Base-by-base conservation (phyloP, 1,140 invertebrate species). In the Papilio machaon region DNA sequence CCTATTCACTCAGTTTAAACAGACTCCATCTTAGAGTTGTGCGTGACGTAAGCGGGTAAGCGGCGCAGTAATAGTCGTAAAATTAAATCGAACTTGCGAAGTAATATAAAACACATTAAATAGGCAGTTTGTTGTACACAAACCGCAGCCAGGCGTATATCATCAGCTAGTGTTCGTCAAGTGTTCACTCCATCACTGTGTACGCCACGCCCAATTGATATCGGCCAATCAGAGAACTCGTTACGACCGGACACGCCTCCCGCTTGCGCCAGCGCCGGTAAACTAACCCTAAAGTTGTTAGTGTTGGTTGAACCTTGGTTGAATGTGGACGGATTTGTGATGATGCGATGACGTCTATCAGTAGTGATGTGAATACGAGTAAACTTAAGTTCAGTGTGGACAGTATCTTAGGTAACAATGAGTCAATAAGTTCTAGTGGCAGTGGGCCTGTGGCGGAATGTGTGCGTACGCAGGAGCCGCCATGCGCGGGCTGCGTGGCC, bases 21-120 rank as follows among this genome's bases (percentile, higher is more conserved):
- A 47, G 46, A 75, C 43, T 75, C 73, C 73, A 75, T 75, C 46
- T 75, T 75, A 82, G 82, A 64, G 80, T 83, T 80, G 83, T 77
- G 82, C 82, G 85, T 90, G 90, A 90, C 87, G 88, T 82, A 90
- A 89, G 83, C 83, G 85, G 82, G 88, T 82, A 90, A 89, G 83
- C 83, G 85, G 82, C 80, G 84, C 82, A 80, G 88, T 87, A 90
- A 92, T 94, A 79, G 54, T 79, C 77, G 77, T 79, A 91, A 93
- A 93, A 92, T 91, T 89, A 86, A 90, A 93, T 92, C 85, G 86
- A 87, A 90, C 90, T 90, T 88, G 85, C 87, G 88, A 88, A 93
- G 84, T 86, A 88, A 91, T 94, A 94, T 94, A 94, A 94, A 93
- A 94, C 89, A 91, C 91, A 93, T 94, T 91, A 94, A 92, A 86